Evolutionary conservation across 2,797 vertebrate species (phyloP), one percentile per base, ranked within the genome.

Genomic region (Scomberomorus guttatus): DNA sequence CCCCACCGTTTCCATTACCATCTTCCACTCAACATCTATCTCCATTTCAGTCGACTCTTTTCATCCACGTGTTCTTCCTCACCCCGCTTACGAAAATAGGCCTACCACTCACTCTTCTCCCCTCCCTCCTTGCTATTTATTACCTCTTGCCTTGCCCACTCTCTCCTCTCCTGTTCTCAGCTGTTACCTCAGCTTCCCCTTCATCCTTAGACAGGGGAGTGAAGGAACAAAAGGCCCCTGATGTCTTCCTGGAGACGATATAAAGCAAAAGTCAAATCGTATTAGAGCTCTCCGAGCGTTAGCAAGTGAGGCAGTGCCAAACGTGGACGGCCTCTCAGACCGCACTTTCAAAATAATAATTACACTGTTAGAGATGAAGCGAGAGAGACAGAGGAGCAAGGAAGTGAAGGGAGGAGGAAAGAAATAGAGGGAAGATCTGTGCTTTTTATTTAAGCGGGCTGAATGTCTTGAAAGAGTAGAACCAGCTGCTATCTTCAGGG

Each of bases 291-390:
- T 54, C 55, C 37, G 77, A 79, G 82, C 61, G 69, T 90, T 92
- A 92, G 80, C 27, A 78, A 85, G 72, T 71, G 80, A 84, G 86
- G 82, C 87, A 58, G 73, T 72, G 91, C 94, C 94, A 94, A 92
- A 90, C 72, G 70, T 82, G 87, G 75, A 92, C 81, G 61, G 88
- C 70, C 89, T 89, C 86, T 89, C 84, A 72, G 87, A 84, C 90
- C 81, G 42, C 88, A 83, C 85, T 92, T 75, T 92, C 79, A 92
- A 92, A 94, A 94, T 92, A 94, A 94, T 91, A 94, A 95, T 94
- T 93, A 94, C 87, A 3, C 76, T 46, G 44, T 79, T 66, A 80
- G 87, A 90, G 85, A 86, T 83, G 84, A 80, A 92, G 86, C 70
- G 67, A 82, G 65, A 62, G 87, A 84, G 76, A 91, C 80, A 73